A percentile compares a stretch with the other conserved stretches of the same genome.
Evolutionary conservation across 1,140 invertebrate species (phyloP).

Genomic region (Euura lappo): DNA sequence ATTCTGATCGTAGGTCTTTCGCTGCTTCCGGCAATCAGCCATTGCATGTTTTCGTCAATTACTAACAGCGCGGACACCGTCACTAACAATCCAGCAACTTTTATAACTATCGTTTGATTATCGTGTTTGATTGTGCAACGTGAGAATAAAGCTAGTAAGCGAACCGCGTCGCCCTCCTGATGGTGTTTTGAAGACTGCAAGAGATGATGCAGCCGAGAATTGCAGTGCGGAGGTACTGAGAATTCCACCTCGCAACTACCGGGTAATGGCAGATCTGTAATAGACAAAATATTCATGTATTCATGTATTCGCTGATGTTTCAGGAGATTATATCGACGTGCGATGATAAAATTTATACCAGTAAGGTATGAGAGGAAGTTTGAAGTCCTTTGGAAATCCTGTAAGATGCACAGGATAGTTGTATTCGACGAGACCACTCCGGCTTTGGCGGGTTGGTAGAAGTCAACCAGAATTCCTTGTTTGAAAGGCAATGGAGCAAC

Average conservation of each 20-base stretch:
- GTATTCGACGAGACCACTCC: conserved; percentile 37
- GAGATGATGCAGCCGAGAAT: conserved; percentile 35
- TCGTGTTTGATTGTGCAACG: conserved; percentile 47
- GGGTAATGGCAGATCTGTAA: conserved; percentile 52
- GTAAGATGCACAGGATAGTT: conserved; percentile 51
- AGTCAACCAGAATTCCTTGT: conserved; percentile 54
- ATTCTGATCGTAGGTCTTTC: conserved; percentile 38
- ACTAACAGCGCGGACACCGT: conserved; percentile 48
- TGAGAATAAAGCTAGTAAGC: conserved; percentile 55
- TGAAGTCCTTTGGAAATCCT: conserved; percentile 57
- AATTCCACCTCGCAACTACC: conserved; percentile 55
- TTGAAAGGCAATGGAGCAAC: conserved; percentile 56
- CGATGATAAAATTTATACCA: conserved; percentile 31
- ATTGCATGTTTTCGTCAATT: conserved; percentile 53
- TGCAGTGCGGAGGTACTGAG: conserved; percentile 48
- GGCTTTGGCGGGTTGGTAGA: conserved; percentile 46
- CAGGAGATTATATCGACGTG: conserved; percentile 36
- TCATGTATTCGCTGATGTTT: conserved; percentile 23
- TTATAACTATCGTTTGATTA: conserved; percentile 40
- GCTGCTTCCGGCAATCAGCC: conserved; percentile 47
- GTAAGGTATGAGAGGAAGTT: conserved; percentile 55
- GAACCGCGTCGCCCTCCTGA: conserved; percentile 46
- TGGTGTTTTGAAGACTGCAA: conserved; percentile 38
- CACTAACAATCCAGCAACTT: conserved; percentile 44
- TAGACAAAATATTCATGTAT: conserved; percentile 19